A percentile compares a stretch with the other conserved stretches of the same genome.
phyloP scores from a whole-genome alignment of 2,888 invertebrate species.

The Orthosia incerta region DNA sequence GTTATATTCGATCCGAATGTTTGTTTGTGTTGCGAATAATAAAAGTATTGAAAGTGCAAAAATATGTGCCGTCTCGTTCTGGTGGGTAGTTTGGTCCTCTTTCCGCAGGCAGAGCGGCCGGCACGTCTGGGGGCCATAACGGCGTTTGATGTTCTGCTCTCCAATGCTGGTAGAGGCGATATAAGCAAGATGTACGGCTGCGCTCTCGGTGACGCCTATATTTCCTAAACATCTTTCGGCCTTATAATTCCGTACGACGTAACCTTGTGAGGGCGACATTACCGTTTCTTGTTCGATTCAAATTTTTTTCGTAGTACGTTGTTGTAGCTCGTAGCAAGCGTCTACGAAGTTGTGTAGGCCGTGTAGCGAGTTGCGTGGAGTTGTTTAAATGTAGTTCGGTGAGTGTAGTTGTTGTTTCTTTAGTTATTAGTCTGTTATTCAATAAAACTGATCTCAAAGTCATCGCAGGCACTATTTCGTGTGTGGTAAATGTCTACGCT shows the following conservation, averaged over 20 bases:
- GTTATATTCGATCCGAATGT: conserved; percentile 81
- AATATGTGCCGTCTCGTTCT: conserved; percentile 79
- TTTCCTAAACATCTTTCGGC: conserved; percentile 90
- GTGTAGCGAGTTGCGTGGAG: conserved; percentile 33
- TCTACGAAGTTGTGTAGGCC: conserved; percentile 45
- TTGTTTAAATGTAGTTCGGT: conserved; percentile 31
- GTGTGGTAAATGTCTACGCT: conserved; percentile 13
- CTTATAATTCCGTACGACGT: conserved; percentile 85
- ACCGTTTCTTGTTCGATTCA: conserved; percentile 58
- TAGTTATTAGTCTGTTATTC: conserved; percentile 11
- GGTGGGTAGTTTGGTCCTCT: conserved; percentile 79
- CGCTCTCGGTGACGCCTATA: conserved; percentile 90
- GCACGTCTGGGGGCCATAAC: conserved; percentile 90
- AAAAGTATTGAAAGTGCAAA: conserved; percentile 87
- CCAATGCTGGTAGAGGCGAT: conserved; percentile 89
- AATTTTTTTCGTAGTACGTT: conserved; percentile 31
- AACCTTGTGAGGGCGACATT: conserved; percentile 82
- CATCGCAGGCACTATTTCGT: neutral
- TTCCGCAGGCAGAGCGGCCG: conserved; percentile 79
- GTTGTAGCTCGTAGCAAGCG: conserved; percentile 44
- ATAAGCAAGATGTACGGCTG: conserved; percentile 90
- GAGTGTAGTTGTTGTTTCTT: conserved; percentile 29
- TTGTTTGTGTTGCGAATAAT: conserved; percentile 87
- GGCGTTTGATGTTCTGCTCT: conserved; percentile 91
- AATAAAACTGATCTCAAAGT: conserved; percentile 2